Evolutionary conservation across 2,113 vertebrate species (phyloP).

Genomic region (Xiphorhynchus elegans): DNA sequence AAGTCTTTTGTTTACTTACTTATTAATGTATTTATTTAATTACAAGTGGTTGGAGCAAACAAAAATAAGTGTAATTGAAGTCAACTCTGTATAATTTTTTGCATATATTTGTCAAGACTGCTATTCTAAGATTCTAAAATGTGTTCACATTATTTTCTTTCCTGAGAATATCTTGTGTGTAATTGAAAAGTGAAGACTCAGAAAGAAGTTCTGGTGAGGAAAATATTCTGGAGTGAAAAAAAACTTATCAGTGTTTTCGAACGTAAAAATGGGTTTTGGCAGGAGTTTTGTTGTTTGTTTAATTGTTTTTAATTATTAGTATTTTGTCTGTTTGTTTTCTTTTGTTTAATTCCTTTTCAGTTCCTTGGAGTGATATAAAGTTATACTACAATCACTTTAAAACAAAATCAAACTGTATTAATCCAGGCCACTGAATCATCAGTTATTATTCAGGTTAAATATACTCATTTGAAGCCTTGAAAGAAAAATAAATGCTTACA

Average conservation of each 20-base stretch:
- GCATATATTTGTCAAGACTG: background rate
- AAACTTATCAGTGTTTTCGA: background rate
- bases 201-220: background rate
- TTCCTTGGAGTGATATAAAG: background rate
- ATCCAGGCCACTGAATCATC: background rate
- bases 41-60: background rate
- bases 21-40: background rate
- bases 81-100: background rate
- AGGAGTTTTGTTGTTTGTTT: accelerated
- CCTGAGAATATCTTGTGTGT: background rate
- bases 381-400: background rate
- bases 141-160: background rate
- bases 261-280: background rate
- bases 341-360: background rate
- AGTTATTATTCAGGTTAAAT: background rate
- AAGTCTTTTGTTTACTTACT: background rate
- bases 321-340: background rate
- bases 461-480: background rate
- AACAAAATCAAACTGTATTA: background rate
- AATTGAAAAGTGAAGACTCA: background rate
- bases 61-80: background rate
- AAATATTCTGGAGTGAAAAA: background rate
- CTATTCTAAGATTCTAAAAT: background rate
- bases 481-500: background rate
- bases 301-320: background rate